Base-by-base conservation (phyloP, 2,113 vertebrate species). In the Meles meles region DNA sequence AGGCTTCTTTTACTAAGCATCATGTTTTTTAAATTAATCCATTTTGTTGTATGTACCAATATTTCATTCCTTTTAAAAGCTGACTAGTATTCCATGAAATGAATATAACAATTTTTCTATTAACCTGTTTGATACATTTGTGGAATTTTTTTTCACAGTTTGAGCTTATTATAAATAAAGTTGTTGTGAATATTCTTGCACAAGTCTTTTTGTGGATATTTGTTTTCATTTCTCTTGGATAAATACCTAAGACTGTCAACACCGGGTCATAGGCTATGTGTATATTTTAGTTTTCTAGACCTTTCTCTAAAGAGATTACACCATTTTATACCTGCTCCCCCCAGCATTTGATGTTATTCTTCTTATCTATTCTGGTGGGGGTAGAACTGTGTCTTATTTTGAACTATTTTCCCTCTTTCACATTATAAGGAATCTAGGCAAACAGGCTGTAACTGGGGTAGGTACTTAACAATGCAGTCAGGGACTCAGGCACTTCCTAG, bases 271-370 rank as follows among this genome's bases (percentile, higher is more conserved):
- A 44, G 61, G 42, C 42, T 80, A 27, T 61, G 10, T 81, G 10
- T 77, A 25, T 76, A 82, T 77, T 92, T 92, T 92, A 57, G 65
- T 74, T 96, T 92, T 74, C 29, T 29, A 92, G 89, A 72, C 27
- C 44, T 87, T 81, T 81, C 57, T 27, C 5, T 27, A 29, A 52
- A n/a, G 55, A 25, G 42, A 82, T 82, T 44, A 63, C 12, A 55
- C 63, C 20, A 39, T 59, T 92, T 85, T 57, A 59, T 69, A 18
- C 18, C 39, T 12, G 2, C 25, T 4, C 27, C 5, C 34, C 86
- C 9, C 27, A 72, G 81, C 23, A 49, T 55, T 81, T 72, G 61
- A 59, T 80, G 71, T 79, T 86, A 55, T 42, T 71, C 31, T 85
- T 94, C 59, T 67, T 55, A 17, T 44, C 63, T 29, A 7, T 87